Conservation (phyloP, 2,888 invertebrate genomes). For the Micoletzkya japonica region DNA sequence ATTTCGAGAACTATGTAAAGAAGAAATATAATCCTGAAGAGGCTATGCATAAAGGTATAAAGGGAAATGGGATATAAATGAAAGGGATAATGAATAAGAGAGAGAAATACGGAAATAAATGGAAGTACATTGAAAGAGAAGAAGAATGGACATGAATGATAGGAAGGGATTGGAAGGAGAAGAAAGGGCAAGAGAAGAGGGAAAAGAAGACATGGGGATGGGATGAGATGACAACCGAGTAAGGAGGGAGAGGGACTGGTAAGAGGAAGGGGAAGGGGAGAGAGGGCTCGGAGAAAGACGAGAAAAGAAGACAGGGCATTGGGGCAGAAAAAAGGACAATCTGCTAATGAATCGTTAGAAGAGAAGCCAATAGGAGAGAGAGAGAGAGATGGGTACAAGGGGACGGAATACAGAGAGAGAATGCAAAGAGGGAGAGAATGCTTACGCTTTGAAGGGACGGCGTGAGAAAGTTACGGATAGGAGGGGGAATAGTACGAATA, state of each 20-base stretch:
- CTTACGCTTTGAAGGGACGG: no score
- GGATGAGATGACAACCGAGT: not conserved
- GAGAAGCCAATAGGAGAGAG: not conserved
- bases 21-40: no score
- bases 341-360: not conserved
- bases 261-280: not conserved
- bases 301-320: no score
- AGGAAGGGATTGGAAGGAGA: not conserved
- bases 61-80: no score
- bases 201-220: not conserved
- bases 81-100: no score
- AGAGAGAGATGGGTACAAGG: not conserved
- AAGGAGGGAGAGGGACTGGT: not conserved
- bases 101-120: no score
- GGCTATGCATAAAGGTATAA: no score
- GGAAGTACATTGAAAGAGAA: not conserved
- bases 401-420: not conserved
- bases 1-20: no score
- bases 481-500: no score
- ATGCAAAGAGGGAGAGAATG: not conserved
- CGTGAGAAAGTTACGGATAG: no score
- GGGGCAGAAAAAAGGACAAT: not conserved
- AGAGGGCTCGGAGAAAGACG: not conserved
- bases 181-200: not conserved
- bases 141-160: not conserved